phyloP scores from a whole-genome alignment of 1,140 invertebrate genomes.

The Ericerus pela region DNA sequence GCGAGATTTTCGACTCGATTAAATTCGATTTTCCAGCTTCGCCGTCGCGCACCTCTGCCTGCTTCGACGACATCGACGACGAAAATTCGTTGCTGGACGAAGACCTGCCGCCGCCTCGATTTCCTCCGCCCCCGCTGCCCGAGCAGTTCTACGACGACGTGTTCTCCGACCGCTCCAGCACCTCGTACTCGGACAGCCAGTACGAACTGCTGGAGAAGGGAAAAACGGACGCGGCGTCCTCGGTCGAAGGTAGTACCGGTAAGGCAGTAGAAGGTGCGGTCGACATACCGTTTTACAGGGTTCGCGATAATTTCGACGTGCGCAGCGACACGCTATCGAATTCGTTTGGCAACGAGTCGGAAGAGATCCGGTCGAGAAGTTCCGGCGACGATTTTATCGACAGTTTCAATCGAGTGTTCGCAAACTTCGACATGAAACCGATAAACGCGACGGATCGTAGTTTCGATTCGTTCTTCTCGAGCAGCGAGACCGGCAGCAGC shows the following conservation, averaged over 20 bases:
- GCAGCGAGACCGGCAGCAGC: conserved; percentile 3
- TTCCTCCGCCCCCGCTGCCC: neutral
- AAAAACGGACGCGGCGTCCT: neutral
- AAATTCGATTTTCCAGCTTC: conserved; percentile 1
- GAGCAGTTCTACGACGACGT: neutral
- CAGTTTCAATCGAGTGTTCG: too few species aligned
- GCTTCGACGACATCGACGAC: neutral
- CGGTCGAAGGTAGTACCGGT: neutral
- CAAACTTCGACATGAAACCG: too few species aligned
- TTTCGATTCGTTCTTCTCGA: neutral
- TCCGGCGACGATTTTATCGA: too few species aligned
- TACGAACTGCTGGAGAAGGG: neutral
- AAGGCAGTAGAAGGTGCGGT: too few species aligned
- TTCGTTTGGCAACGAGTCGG: neutral
- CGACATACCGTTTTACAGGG: too few species aligned
- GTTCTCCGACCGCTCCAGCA: neutral
- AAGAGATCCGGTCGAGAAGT: neutral
- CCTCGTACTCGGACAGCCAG: neutral
- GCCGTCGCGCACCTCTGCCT: neutral
- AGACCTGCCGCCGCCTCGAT: neutral
- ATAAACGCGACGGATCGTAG: too few species aligned
- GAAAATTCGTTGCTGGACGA: neutral
- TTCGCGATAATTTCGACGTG: too few species aligned
- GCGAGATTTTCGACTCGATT: conserved; percentile 1
- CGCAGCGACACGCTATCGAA: neutral